phyloP scores from a whole-genome alignment of 2,888 invertebrate species.

The Suillia variegata region DNA sequence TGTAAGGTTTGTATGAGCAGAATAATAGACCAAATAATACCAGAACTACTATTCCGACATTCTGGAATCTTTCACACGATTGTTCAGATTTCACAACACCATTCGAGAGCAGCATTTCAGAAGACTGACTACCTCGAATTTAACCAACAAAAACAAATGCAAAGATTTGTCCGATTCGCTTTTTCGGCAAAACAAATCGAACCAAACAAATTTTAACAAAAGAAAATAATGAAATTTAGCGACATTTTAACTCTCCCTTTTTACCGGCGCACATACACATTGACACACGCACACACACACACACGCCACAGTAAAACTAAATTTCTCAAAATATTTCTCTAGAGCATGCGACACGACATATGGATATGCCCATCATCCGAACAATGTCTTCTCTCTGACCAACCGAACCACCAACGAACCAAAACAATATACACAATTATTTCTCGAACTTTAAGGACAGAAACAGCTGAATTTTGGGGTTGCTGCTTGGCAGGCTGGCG shows the following conservation, averaged over 20 bases:
- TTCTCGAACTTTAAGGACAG: constrained; percentile 22
- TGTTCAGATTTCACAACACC: too few species aligned
- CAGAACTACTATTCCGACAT: too few species aligned
- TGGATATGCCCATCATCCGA: background rate
- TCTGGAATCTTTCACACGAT: too few species aligned
- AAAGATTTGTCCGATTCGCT: too few species aligned
- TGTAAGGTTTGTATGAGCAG: too few species aligned
- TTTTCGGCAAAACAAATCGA: background rate
- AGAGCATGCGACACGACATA: background rate
- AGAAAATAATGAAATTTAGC: constrained; percentile 12
- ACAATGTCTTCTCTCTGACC: too few species aligned
- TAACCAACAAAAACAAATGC: too few species aligned
- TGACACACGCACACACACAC: constrained; percentile 1
- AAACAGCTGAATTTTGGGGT: constrained; percentile 24
- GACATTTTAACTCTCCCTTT: constrained; percentile 31
- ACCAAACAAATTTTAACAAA: background rate
- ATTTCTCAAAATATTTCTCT: background rate
- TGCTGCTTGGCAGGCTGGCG: constrained; percentile 15
- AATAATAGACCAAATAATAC: too few species aligned
- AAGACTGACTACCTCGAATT: too few species aligned
- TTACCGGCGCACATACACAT: constrained; percentile 10
- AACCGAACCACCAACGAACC: background rate
- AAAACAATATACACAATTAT: background rate
- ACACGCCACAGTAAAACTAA: background rate
- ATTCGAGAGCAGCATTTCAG: too few species aligned